Conservation (phyloP, 1,140 invertebrate species). For the Listronotus bonariensis region DNA sequence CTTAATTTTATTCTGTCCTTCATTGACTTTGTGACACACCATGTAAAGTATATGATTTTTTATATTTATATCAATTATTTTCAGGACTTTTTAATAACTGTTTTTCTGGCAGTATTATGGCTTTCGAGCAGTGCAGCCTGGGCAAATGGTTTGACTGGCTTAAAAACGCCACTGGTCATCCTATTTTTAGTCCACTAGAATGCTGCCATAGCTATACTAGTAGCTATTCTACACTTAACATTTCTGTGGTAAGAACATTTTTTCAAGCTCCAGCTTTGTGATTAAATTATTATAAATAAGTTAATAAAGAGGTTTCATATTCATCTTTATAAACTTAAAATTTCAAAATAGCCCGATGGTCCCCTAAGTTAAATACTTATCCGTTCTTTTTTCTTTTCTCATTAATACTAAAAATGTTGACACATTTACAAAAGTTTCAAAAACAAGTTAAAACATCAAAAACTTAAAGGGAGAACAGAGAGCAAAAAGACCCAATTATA, state of each 20-base stretch:
- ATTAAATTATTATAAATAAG: constrained; percentile 19
- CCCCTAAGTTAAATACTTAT: no score
- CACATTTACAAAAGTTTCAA: no score
- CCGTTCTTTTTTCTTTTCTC: no score
- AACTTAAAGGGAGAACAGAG: no score
- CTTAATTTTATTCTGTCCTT: no score
- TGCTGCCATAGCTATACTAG: constrained; percentile 50
- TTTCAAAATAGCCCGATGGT: no score
- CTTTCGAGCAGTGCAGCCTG: constrained; percentile 69
- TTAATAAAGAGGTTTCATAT: no score
- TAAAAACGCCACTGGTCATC: constrained; percentile 58
- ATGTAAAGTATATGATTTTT: not conserved
- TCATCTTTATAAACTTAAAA: no score
- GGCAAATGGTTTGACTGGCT: constrained; percentile 65
- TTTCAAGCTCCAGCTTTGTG: not conserved
- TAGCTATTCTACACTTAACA: constrained; percentile 64
- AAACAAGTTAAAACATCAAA: no score
- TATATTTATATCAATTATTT: constrained; percentile 27
- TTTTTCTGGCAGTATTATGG: constrained; percentile 68
- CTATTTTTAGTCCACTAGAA: constrained; percentile 32
- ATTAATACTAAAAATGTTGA: no score
- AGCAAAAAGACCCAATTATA: no score
- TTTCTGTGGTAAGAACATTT: constrained; percentile 64
- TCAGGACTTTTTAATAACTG: constrained; percentile 68
- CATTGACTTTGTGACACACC: no score